Evolutionary conservation across 1,140 invertebrate genomes (phyloP).

Genomic region (Andrena cerasifolii): DNA sequence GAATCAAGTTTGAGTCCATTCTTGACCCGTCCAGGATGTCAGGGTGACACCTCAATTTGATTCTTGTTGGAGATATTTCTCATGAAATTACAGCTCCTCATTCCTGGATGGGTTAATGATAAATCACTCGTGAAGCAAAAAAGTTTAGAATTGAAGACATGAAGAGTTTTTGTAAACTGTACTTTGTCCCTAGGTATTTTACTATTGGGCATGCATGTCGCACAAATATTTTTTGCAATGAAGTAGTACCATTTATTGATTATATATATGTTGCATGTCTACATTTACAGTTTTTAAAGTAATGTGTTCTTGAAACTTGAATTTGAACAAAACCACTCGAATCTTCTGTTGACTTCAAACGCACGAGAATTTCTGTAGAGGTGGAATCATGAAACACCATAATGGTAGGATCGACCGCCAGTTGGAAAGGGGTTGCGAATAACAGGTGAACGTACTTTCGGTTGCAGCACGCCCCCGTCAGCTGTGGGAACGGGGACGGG

Average conservation of each 20-base stretch:
- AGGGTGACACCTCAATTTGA: too few relatives aligned
- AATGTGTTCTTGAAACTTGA: background rate
- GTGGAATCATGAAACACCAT: background rate
- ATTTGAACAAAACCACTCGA: background rate
- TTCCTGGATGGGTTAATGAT: slow-evolving; percentile 1
- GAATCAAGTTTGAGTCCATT: too few relatives aligned
- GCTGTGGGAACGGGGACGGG: slow-evolving; percentile 76
- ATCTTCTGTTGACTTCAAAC: background rate
- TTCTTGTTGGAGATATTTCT: too few relatives aligned
- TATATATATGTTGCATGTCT: slow-evolving; percentile 30
- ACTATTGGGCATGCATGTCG: slow-evolving; percentile 30
- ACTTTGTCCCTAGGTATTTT: background rate
- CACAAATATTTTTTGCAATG: slow-evolving; percentile 21
- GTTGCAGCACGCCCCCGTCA: slow-evolving; percentile 80
- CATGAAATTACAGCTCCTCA: background rate
- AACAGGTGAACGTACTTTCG: slow-evolving; percentile 72
- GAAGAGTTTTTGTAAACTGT: background rate
- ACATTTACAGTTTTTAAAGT: slow-evolving; percentile 2
- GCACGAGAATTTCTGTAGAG: background rate
- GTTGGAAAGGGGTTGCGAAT: slow-evolving; percentile 50
- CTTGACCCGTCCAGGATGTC: too few relatives aligned
- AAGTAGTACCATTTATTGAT: background rate
- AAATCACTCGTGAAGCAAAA: background rate
- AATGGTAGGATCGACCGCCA: background rate
- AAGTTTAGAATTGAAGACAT: background rate